Conservation (phyloP, 2,888 invertebrate species). For the Aphelenchoides bicaudatus region DNA sequence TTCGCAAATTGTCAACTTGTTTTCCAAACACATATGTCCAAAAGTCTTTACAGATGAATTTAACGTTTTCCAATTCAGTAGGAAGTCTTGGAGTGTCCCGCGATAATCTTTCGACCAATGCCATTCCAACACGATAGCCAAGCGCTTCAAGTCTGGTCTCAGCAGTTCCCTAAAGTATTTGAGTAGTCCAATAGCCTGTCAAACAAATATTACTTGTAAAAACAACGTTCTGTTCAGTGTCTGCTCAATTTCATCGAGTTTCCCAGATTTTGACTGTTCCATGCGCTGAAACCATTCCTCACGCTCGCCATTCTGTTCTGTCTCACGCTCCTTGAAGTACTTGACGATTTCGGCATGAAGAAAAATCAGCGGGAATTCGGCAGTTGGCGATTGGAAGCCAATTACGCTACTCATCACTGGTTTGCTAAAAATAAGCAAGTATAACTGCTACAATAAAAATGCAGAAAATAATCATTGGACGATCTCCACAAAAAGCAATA, state of each 20-base stretch:
- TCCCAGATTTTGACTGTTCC: background rate
- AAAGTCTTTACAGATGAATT: constrained; percentile 97
- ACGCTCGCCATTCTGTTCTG: constrained; percentile 36
- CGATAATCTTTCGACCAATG: constrained; percentile 34
- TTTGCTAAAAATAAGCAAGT: too few relatives aligned
- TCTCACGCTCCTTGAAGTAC: constrained; percentile 42
- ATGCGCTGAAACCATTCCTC: constrained; percentile 23
- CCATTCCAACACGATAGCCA: constrained; percentile 63
- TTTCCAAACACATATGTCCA: constrained; percentile 97
- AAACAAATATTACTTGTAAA: constrained; percentile 24
- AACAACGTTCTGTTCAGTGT: constrained; percentile 18
- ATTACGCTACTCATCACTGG: constrained; percentile 9
- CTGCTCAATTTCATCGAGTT: constrained; percentile 7
- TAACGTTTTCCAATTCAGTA: constrained; percentile 94
- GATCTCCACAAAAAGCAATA: background rate
- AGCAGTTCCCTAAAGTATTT: constrained; percentile 41
- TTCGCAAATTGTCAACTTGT: constrained; percentile 92
- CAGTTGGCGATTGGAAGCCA: background rate
- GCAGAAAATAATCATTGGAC: background rate
- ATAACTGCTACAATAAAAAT: background rate
- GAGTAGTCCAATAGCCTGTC: background rate
- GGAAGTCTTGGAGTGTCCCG: constrained; percentile 86
- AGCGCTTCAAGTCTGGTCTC: constrained; percentile 65
- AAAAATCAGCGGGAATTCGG: constrained; percentile 50
- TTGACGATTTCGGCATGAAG: constrained; percentile 53